Base-by-base conservation (phyloP, 2,888 invertebrate genomes). In the Apocheima hispidaria region DNA sequence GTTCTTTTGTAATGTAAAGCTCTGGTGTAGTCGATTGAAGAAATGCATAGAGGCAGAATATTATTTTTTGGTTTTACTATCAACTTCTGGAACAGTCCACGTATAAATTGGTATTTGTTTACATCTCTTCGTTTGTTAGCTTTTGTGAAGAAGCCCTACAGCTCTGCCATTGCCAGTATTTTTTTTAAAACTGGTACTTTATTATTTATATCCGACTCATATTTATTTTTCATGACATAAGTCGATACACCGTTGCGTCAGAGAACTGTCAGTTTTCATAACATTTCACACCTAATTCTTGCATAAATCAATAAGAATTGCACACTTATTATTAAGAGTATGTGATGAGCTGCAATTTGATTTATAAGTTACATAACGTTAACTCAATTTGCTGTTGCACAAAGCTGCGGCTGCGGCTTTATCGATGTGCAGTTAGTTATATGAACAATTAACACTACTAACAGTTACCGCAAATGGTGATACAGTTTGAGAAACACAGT, bases 251-350 rank as follows among this genome's bases (percentile, higher is more conserved):
- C 30, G 51, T 65, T 60, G 51, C 63, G 59, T 71, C 61, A 62
- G 49, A 48, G 38, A 10, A 5, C 52, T 58, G 59, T 71, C 56
- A 63, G 58, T 59, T 72, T 70, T 70, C 65, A 72, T 70, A 75
- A 73, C 52, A 65, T 72, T 73, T 72, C 59, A 55, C 60, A 69
- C 55, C n/a, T 63, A 62, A 63, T 50, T 60, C 55, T 70, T 73
- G 60, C 70, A 69, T 68, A 68, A 66, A 70, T 44, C 55, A 36
- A 60, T 51, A 44, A 30, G 44, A 55, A 50, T 55, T 51, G 50
- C 50, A 33, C 59, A 57, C 50, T 46, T 26, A 59, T 41, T 48
- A 33, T 52, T 14, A 49, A 35, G 26, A 54, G 52, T 53, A 49
- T 48, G 53, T 36, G 60, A 57, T 53, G 60, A 44, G 49, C 49